Base-by-base conservation (phyloP, 2,888 invertebrate species). In the Lacanobia oleracea region DNA sequence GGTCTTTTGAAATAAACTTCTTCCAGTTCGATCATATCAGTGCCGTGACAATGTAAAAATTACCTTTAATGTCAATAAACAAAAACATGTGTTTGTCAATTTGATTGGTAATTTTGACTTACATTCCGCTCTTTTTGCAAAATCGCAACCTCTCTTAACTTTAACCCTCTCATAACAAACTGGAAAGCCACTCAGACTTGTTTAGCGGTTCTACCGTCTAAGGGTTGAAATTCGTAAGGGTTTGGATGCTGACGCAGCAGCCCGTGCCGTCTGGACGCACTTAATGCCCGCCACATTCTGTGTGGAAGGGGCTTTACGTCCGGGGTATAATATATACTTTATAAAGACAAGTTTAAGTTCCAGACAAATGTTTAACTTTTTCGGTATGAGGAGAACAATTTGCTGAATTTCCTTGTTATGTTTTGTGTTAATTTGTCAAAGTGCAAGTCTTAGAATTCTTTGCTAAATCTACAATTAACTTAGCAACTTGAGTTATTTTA, bases 151-250 rank as follows among this genome's bases (percentile, higher is more conserved):
- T 79, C 79, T 83, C 65, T 81, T 23, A 87, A 53, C 50, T 84
- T 91, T 91, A 60, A 27, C 40, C 87, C 86, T 75, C 33, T 71
- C 77, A 59, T 67, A 82, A 78, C 76, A 79, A 81, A 78, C 79
- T 81, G 84, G 81, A 79, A 87, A 89, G 89, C 90, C 88, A 93
- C 93, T 93, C 93, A 92, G 92, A 92, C 92, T 90, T 91, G 91
- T 92, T 93, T 91, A 91, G 91, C 87, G 87, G 90, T 88, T 88
- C 87, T 84, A 84, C 86, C 87, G 80, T 88, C 83, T 85, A 89
- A 91, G 91, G 91, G 92, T 91, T 91, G 90, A 90, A 92, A 91
- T 90, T 88, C 86, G 88, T 87, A 86, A 90, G 91, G 90, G 92
- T 91, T 91, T 89, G 87, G 84, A 84, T 83, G 83, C 83, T 86